Percentiles rank a stretch among this genome's conserved stretches.
phyloP scores from a whole-genome alignment of 2,113 vertebrate genomes.

The Formicarius rufipectus region DNA sequence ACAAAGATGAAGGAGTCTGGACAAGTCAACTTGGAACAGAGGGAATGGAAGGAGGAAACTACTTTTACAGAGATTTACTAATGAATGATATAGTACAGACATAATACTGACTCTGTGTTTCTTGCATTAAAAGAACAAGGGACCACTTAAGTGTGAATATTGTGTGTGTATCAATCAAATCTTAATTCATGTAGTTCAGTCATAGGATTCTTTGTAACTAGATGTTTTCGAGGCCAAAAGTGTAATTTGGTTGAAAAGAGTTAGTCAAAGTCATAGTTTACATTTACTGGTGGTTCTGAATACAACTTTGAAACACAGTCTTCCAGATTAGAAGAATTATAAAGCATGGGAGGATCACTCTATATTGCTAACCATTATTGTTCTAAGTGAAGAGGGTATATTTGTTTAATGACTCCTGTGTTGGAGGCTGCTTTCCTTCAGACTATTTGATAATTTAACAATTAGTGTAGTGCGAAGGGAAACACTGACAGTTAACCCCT shows the following conservation, averaged over 20 bases:
- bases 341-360: background rate
- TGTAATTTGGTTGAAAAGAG: background rate
- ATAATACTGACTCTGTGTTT: background rate
- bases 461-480: background rate
- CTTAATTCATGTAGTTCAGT: background rate
- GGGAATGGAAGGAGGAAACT: background rate
- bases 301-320: background rate
- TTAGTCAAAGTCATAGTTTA: background rate
- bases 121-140: background rate
- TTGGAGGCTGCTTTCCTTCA: background rate
- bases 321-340: background rate
- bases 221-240: background rate
- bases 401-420: background rate
- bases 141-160: background rate
- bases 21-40: background rate
- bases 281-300: background rate
- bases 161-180: background rate
- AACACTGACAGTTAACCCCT: background rate
- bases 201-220: background rate
- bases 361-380: background rate
- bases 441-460: background rate
- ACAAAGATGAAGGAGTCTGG: background rate
- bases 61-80: background rate
- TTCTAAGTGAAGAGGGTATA: background rate
- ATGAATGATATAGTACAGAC: background rate